These are phyloP conservation scores for Habropoda laboriosa DNA, from an alignment of 1,140 invertebrate genomes.

Conservation along the genomic window DNA sequence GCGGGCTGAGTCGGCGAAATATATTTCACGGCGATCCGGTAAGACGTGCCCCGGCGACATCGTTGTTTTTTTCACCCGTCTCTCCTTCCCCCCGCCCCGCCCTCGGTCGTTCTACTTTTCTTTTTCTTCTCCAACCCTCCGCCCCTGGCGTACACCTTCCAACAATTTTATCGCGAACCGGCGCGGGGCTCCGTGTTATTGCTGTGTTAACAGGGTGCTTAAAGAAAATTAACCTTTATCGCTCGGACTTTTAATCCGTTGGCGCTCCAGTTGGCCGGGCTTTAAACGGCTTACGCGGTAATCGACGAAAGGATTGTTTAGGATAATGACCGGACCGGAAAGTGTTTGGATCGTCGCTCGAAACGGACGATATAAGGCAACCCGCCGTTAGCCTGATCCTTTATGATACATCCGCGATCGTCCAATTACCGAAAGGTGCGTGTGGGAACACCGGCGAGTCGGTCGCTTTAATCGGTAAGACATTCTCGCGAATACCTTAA, in stretches of 20 bases:
- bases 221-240: conserved; percentile 68
- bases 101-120: background rate
- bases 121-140: background rate
- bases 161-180: conserved; percentile 59
- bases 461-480: conserved; percentile 15
- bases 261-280: conserved; percentile 50
- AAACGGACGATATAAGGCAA: conserved; percentile 9
- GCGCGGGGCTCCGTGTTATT: conserved; percentile 58
- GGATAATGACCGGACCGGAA: conserved; percentile 47
- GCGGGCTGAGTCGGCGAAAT: conserved; percentile 67
- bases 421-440: conserved; percentile 12
- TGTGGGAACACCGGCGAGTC: background rate
- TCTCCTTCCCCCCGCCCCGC: background rate
- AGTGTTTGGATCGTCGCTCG: conserved; percentile 31
- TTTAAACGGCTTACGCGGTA: conserved; percentile 62
- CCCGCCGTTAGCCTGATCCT: background rate
- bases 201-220: conserved; percentile 65
- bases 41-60: conserved; percentile 57
- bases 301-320: conserved; percentile 63
- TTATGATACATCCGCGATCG: conserved; percentile 10
- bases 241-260: conserved; percentile 63
- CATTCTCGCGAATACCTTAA: background rate
- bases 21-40: conserved; percentile 60
- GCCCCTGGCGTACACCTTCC: background rate
- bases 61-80: conserved; percentile 45